Evolutionary conservation across 2,888 invertebrate species (phyloP).

Genomic region (Eupithecia centaureata): DNA sequence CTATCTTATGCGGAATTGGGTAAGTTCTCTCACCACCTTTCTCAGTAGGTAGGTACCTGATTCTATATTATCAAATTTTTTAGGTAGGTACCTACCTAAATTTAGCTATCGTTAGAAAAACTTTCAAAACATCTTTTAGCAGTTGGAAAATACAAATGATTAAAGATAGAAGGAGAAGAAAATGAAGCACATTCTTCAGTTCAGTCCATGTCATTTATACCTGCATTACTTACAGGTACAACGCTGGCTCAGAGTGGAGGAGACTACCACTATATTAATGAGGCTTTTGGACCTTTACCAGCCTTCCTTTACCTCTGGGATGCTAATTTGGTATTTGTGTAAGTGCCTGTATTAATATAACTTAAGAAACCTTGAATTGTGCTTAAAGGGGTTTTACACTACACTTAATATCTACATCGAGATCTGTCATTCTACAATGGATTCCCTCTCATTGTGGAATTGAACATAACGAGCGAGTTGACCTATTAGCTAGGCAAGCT

Average conservation of each 20-base stretch:
- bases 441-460: no score
- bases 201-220: not conserved
- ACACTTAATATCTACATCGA: no score
- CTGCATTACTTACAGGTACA: conserved; percentile 74
- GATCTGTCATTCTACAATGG: no score
- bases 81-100: no score
- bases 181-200: not conserved
- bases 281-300: conserved; percentile 95
- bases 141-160: not conserved
- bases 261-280: conserved; percentile 97
- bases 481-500: no score
- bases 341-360: no score
- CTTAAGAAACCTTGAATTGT: no score
- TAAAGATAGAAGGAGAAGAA: not conserved
- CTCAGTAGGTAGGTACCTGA: no score
- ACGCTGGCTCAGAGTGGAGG: conserved; percentile 97
- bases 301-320: conserved; percentile 98
- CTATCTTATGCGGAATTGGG: conserved; percentile 98
- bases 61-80: no score
- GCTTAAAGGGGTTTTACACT: no score
- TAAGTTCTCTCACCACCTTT: conserved; percentile 44
- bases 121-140: not conserved
- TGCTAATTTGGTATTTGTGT: conserved; percentile 98
- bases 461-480: no score
- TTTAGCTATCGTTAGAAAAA: no score